Percentiles rank a stretch among this genome's conserved stretches.
Evolutionary conservation across 37 sponge, comb jelly and placozoan genomes (phyloP).

Genomic region (Haliclona indistincta): DNA sequence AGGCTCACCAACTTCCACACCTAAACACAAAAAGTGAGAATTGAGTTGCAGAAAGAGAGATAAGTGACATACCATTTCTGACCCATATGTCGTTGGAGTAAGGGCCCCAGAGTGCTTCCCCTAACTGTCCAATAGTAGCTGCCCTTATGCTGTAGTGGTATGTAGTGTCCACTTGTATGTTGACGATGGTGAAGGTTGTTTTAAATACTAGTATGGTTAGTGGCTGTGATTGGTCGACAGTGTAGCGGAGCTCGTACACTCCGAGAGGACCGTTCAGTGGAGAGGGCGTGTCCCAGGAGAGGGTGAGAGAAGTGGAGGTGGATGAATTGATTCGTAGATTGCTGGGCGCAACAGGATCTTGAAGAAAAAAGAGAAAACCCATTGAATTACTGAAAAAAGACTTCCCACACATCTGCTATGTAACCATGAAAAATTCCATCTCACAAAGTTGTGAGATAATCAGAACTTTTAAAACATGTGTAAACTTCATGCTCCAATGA

Average conservation of each 20-base stretch:
- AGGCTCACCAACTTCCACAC: neutral
- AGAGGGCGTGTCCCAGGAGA: constrained; percentile 52
- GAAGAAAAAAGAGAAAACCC: too few species aligned
- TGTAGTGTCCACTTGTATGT: constrained; percentile 9
- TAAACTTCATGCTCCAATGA: too few species aligned
- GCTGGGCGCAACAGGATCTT: constrained; percentile 60
- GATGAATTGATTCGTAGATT: constrained; percentile 31
- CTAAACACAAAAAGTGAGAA: neutral
- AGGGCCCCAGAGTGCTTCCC: constrained; percentile 50
- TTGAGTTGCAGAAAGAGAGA: neutral
- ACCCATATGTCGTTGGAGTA: constrained; percentile 36
- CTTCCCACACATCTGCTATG: too few species aligned
- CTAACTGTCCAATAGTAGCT: constrained; percentile 32
- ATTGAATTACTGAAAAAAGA: too few species aligned
- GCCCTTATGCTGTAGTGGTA: constrained; percentile 51
- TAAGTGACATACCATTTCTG: constrained; percentile 36
- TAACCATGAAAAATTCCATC: too few species aligned
- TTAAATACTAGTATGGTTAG: neutral
- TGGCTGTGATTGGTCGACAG: too few species aligned
- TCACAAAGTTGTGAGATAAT: too few species aligned
- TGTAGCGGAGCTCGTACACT: constrained; percentile 36
- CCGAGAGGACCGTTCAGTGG: constrained; percentile 57
- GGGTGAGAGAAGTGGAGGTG: constrained; percentile 33
- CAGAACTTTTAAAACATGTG: too few species aligned
- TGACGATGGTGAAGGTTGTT: neutral